Evolutionary conservation across 2,113 vertebrate species (phyloP).

Genomic region (Lepus timidus): DNA sequence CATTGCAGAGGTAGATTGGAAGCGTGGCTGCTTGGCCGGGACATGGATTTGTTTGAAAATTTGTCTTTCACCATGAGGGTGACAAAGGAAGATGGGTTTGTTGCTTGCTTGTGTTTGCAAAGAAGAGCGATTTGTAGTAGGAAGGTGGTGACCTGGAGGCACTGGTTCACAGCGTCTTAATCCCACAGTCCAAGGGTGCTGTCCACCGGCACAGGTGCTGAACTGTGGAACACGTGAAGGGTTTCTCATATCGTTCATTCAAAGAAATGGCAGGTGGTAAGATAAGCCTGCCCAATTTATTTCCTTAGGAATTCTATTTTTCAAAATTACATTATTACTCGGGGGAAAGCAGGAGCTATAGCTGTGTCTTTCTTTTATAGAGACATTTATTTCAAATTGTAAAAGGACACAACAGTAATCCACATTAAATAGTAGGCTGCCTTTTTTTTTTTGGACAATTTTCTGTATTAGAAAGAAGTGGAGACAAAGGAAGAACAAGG

Average conservation of each 20-base stretch:
- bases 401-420: constrained; percentile 31
- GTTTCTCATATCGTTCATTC: not conserved
- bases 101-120: not conserved
- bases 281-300: not conserved
- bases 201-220: not conserved
- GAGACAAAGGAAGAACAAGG: constrained; percentile 62
- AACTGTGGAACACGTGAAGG: not conserved
- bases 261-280: not conserved
- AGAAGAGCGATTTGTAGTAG: not conserved
- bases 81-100: not conserved
- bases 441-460: constrained; percentile 56
- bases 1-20: not conserved
- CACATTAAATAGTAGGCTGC: constrained; percentile 53
- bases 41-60: not conserved
- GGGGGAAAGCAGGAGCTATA: constrained; percentile 11
- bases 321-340: constrained; percentile 6
- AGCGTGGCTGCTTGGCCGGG: not conserved
- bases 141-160: not conserved
- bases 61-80: not conserved
- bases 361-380: constrained; percentile 32
- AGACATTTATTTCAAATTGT: constrained; percentile 59
- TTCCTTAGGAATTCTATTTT: not conserved
- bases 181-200: not conserved
- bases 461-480: constrained; percentile 61
- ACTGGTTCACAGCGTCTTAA: not conserved